Conservation (phyloP, 1,140 invertebrate species). For the Psilanteris sp. region DNA sequence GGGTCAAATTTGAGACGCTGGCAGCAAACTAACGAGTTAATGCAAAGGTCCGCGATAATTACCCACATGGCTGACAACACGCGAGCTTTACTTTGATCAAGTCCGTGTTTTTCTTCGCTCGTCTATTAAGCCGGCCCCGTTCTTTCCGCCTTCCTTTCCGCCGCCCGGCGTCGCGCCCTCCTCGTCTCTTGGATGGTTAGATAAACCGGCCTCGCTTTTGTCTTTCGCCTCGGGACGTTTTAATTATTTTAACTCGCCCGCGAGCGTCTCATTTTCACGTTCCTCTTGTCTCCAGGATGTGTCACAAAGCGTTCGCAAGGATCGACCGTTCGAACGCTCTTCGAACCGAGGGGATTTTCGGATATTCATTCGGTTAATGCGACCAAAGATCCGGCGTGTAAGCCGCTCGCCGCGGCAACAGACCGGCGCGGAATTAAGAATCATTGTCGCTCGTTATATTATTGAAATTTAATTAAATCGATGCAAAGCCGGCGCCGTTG, state of each 20-base stretch:
- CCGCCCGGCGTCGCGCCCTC: constrained; percentile 46
- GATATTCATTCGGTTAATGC: constrained; percentile 24
- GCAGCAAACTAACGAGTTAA: constrained; percentile 69
- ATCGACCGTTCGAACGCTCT: constrained; percentile 52
- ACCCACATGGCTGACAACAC: constrained; percentile 79
- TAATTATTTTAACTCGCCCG: constrained; percentile 79
- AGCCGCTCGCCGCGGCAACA: too few relatives aligned
- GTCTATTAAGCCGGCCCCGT: constrained; percentile 70
- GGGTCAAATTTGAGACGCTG: constrained; percentile 8
- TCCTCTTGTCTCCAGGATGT: constrained; percentile 40
- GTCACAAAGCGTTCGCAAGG: constrained; percentile 63
- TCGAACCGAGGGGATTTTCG: constrained; percentile 43
- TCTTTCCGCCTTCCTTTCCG: constrained; percentile 56
- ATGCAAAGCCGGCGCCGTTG: constrained; percentile 9
- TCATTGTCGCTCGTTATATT: not conserved
- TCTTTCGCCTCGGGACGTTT: constrained; percentile 73
- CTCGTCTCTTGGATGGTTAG: constrained; percentile 65
- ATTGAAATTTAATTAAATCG: constrained; percentile 24
- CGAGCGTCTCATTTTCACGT: constrained; percentile 76
- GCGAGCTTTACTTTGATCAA: constrained; percentile 78
- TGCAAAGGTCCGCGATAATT: constrained; percentile 79
- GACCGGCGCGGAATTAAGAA: constrained; percentile 7
- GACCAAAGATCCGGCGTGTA: constrained; percentile 1
- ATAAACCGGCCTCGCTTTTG: constrained; percentile 73
- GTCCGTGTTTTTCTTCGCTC: constrained; percentile 79